Evolutionary conservation across 2,888 invertebrate genomes (phyloP), one percentile per base, ranked within the genome.

Genomic region (Hirtodrosophila trivittata): DNA sequence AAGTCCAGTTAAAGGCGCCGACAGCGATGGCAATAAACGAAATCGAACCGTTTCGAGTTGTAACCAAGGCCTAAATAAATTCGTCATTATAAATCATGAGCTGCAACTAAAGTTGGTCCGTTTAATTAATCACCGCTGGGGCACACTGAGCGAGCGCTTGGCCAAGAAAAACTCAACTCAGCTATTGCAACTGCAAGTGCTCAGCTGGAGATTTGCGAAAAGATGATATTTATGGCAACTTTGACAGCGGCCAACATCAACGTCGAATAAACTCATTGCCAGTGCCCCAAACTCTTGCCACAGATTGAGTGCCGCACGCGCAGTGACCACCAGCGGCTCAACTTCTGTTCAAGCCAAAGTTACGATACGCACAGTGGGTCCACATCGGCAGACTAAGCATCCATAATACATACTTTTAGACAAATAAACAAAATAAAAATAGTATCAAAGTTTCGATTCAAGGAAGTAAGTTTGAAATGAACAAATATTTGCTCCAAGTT

Each of bases 61-160:
- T 18, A 51, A 45, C 42, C 66, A 67, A 83, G 84, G 77, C 86
- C 85, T 81, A 88, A 88, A 88, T 89, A 88, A 89, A 89, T 89
- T 89, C 89, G 82, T 89, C 89, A 88, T 86, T 88, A 88, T 89
- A 89, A 89, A 88, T 89, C 88, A 88, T 89, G 87, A 77, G 77
- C 78, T 58, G 71, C 78, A 68, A 66, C 65, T 43, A 56, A 58
- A 55, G 56, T 70, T 47, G 59, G 51, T 54, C 41, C 55, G 60
- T 82, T 87, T 83, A 87, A 87, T 87, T 83, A 86, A 83, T 87
- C 77, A 86, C 84, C 83, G 69, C 62, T 81, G 87, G 70, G 84
- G 67, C 83, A 46, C 59, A 51, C 28, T 28, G 41, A 39, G 32
- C 52, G 13, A 37, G 3, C 39, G 58, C 56, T 52, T 63, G 66